Percentiles rank a stretch among this genome's conserved stretches.
These are phyloP conservation scores for Temnothorax nylanderi DNA, from an alignment of 1,140 invertebrate species.

Conservation along the genomic window DNA sequence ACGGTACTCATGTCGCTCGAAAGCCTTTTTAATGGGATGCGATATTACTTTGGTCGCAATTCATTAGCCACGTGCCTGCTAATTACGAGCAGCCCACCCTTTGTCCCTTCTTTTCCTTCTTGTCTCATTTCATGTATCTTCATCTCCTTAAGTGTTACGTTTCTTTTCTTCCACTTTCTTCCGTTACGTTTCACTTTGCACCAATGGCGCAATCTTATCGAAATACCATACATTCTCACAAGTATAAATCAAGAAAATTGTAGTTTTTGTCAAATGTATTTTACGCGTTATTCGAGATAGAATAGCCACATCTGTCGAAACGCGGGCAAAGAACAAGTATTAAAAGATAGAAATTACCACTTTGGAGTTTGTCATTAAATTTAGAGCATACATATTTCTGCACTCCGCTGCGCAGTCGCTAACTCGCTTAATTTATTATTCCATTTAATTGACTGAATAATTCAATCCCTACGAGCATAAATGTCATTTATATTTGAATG, in stretches of 20 bases:
- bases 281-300: not conserved
- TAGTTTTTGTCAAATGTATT: slow-evolving; percentile 20
- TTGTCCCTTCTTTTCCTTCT: not conserved
- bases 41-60: slow-evolving; percentile 30
- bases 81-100: not conserved
- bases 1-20: slow-evolving; percentile 1
- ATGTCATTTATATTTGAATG: not conserved
- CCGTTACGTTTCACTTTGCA: not conserved
- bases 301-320: not conserved
- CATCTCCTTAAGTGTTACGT: not conserved
- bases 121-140: not conserved
- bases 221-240: not conserved
- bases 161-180: not conserved
- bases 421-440: slow-evolving; percentile 28
- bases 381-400: slow-evolving; percentile 21
- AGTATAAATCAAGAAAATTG: slow-evolving; percentile 18
- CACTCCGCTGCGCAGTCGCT: not conserved
- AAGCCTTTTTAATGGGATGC: slow-evolving; percentile 12
- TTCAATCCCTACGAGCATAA: not conserved
- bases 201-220: not conserved
- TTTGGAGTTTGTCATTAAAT: slow-evolving; percentile 4
- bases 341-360: slow-evolving; percentile 29
- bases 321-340: not conserved
- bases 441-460: slow-evolving; percentile 27
- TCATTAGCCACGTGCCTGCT: slow-evolving; percentile 16